Evolutionary conservation across 2,888 invertebrate species (phyloP).

Genomic region (Metacarcinus magister): DNA sequence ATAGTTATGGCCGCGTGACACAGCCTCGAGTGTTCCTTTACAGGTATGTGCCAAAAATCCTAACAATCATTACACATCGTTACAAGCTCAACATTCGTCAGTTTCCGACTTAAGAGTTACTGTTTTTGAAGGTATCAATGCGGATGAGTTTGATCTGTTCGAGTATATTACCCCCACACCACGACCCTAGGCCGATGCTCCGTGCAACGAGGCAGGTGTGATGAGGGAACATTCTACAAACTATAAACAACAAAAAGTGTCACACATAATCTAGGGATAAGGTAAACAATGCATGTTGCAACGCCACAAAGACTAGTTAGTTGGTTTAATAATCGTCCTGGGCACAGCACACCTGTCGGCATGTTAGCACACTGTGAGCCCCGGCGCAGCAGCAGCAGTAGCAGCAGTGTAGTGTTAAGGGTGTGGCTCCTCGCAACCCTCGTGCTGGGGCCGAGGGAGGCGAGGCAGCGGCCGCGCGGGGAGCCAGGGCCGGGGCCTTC

Average conservation of each 20-base stretch:
- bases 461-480: neutral
- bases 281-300: neutral
- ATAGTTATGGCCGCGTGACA: neutral
- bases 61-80: neutral
- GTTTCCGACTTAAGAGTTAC: neutral
- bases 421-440: slow-evolving; percentile 30
- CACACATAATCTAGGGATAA: neutral
- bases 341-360: slow-evolving; percentile 1
- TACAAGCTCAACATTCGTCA: neutral
- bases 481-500: neutral
- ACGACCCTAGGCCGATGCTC: neutral
- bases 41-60: neutral
- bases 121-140: neutral
- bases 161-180: neutral
- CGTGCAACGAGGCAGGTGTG: neutral
- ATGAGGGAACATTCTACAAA: neutral
- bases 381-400: neutral
- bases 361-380: neutral
- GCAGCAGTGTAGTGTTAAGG: neutral
- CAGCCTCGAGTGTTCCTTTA: neutral
- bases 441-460: slow-evolving; percentile 31
- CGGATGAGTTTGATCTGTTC: neutral
- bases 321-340: neutral
- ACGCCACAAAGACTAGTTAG: neutral
- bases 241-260: neutral